These are phyloP conservation scores for Oncorhynchus masou DNA, from an alignment of 2,113 vertebrate genomes.

Conservation along the genomic window DNA sequence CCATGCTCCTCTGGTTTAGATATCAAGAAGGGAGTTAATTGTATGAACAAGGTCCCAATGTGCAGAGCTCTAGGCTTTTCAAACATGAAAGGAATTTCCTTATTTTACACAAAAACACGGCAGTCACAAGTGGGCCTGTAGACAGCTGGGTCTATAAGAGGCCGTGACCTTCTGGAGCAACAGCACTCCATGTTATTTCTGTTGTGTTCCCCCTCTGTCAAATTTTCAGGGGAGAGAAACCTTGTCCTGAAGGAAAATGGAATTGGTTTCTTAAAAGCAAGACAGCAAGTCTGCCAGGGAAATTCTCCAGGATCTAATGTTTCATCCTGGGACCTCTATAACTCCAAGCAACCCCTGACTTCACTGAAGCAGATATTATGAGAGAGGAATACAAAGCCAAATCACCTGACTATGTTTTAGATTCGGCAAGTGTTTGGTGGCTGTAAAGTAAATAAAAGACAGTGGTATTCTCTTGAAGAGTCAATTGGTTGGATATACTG, in stretches of 20 bases:
- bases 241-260: background rate
- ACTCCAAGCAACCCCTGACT: too few species aligned
- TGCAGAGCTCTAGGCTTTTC: constrained; percentile 31
- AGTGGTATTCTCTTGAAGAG: too few species aligned
- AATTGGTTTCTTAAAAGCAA: too few species aligned
- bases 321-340: too few species aligned
- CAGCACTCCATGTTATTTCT: background rate
- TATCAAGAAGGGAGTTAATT: constrained; percentile 4
- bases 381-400: too few species aligned
- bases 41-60: constrained; percentile 29
- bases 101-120: constrained; percentile 26
- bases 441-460: too few species aligned
- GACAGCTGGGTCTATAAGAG: constrained; percentile 30
- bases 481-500: too few species aligned
- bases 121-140: constrained; percentile 14
- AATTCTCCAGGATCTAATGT: too few species aligned
- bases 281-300: too few species aligned
- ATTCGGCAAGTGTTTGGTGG: too few species aligned
- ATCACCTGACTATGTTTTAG: too few species aligned
- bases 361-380: too few species aligned
- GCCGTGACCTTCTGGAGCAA: constrained; percentile 24
- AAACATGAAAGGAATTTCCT: constrained; percentile 47
- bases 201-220: background rate
- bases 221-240: background rate
- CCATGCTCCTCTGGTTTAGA: constrained; percentile 1